Evolutionary conservation across 2,113 vertebrate genomes (phyloP).

Genomic region (Chlorodrepanis virens): DNA sequence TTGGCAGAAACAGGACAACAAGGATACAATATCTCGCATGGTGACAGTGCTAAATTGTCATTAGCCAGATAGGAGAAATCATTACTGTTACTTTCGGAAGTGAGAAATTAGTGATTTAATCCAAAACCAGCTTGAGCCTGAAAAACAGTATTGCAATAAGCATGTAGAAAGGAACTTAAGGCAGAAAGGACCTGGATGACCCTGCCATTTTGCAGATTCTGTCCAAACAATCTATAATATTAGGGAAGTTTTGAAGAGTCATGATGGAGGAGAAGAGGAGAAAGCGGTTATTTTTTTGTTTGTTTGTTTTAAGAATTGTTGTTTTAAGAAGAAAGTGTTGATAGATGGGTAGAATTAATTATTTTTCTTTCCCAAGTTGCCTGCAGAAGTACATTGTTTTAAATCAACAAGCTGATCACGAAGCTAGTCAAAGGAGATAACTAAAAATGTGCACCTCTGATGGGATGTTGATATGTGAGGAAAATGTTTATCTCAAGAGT

Average conservation of each 20-base stretch:
- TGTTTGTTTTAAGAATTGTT: background rate
- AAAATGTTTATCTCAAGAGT: background rate
- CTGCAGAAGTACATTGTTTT: background rate
- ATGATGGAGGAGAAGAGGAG: background rate
- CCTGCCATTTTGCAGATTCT: background rate
- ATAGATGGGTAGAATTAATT: background rate
- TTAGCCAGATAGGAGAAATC: conserved; percentile 43
- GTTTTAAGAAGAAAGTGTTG: background rate
- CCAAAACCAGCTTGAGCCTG: background rate
- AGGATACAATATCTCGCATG: conserved; percentile 8
- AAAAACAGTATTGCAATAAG: background rate
- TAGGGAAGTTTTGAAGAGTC: background rate
- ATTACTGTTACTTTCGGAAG: conserved; percentile 35
- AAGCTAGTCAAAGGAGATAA: background rate
- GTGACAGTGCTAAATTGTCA: conserved; percentile 41
- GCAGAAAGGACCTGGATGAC: background rate
- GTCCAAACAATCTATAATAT: background rate
- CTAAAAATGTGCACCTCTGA: background rate
- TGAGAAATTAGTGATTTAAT: conserved; percentile 40
- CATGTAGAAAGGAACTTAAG: background rate
- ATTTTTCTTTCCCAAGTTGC: background rate
- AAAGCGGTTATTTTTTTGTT: background rate
- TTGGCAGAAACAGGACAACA: conserved; percentile 52
- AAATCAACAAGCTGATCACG: background rate
- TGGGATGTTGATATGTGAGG: background rate